phyloP scores from a whole-genome alignment of 2,797 vertebrate species.

The Tiaroga cobitis region DNA sequence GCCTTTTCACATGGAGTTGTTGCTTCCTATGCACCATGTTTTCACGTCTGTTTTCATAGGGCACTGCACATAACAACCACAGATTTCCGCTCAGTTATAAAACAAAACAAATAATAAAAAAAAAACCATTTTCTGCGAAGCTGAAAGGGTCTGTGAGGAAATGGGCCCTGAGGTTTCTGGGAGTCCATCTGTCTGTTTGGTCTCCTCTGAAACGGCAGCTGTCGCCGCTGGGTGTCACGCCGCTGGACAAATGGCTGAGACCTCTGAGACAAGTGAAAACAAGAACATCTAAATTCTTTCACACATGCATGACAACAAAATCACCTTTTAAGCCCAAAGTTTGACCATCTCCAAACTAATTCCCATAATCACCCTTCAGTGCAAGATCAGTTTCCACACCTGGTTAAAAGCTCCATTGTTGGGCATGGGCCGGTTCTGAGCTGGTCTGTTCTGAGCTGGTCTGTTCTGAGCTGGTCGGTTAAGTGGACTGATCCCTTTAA shows the following conservation, averaged over 20 bases:
- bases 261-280: constrained; percentile 48
- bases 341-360: neutral
- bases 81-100: neutral
- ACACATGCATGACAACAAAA: neutral
- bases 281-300: neutral
- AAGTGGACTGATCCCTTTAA: constrained; percentile 83
- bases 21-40: neutral
- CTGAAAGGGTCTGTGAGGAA: constrained; percentile 78
- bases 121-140: constrained; percentile 82
- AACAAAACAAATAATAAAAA: rapidly evolving
- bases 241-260: constrained; percentile 68
- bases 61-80: neutral
- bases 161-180: constrained; percentile 68
- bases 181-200: constrained; percentile 68
- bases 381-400: constrained; percentile 19
- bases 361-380: neutral
- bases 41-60: neutral
- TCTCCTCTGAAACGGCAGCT: constrained; percentile 74
- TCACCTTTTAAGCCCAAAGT: neutral
- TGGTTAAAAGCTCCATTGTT: constrained; percentile 72
- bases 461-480: constrained; percentile 72
- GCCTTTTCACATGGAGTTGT: no score
- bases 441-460: neutral
- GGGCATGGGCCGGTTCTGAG: constrained; percentile 59
- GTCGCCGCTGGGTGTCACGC: constrained; percentile 69